These are phyloP conservation scores for Saccopteryx leptura DNA, from an alignment of 2,113 vertebrate genomes.

Conservation along the genomic window DNA sequence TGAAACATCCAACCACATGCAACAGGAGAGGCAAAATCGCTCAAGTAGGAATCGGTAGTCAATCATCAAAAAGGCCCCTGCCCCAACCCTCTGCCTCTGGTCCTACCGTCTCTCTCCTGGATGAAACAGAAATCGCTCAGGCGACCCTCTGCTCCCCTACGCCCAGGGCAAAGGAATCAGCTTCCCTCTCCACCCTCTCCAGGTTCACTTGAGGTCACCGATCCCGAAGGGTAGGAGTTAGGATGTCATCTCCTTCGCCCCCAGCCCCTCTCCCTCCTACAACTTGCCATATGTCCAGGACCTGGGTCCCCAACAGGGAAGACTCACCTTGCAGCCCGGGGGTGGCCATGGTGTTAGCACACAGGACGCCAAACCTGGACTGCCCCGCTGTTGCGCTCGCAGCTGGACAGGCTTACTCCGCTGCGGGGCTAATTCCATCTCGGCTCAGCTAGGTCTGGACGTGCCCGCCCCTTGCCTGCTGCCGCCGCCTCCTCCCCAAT, in stretches of 20 bases:
- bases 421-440: slow-evolving; percentile 70
- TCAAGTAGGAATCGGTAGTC: no score
- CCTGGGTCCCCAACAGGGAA: not conserved
- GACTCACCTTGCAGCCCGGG: slow-evolving; percentile 71
- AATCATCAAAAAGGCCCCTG: not conserved
- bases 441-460: slow-evolving; percentile 60
- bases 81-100: not conserved
- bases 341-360: slow-evolving; percentile 63
- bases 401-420: slow-evolving; percentile 57
- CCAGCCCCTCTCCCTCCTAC: not conserved
- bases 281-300: not conserved
- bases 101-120: not conserved
- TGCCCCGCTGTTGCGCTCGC: not conserved
- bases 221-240: not conserved
- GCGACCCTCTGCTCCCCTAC: not conserved
- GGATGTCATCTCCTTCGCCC: not conserved
- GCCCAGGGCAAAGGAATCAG: not conserved
- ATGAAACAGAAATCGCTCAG: not conserved
- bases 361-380: not conserved
- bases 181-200: not conserved
- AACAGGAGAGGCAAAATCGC: not conserved
- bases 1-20: not conserved
- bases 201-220: not conserved
- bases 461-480: slow-evolving; percentile 70
- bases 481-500: slow-evolving; percentile 28